Evolutionary conservation across 2,888 invertebrate species (phyloP), one percentile per base, ranked within the genome.

Genomic region (Eupithecia tripunctaria): DNA sequence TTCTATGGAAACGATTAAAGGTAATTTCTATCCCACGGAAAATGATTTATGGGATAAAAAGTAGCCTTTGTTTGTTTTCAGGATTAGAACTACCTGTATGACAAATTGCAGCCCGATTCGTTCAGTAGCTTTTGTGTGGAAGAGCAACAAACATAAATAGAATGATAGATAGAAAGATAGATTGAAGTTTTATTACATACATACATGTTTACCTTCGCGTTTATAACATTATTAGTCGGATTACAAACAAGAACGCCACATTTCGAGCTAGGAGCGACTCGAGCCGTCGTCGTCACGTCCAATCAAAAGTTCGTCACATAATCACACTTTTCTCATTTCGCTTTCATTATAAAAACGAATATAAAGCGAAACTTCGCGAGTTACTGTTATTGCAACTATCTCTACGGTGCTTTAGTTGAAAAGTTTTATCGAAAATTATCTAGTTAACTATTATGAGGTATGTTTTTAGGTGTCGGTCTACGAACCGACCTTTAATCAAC

Each of bases 341-440:
- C 67, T 77, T 76, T 77, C 77, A 76, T 79, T 76, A 77, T 74
- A 77, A 78, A 78, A 77, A 77, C 73, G 72, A 79, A 74, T 77
- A 75, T 73, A 77, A 77, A 75, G 32, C 41, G 76, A 78, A 77
- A 75, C 74, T 79, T 73, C 38, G 65, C 67, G 65, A 79, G 71
- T 77, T 77, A 79, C 72, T 76, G 76, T 77, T 73, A 77, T 77
- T 75, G 76, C 70, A 68, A 73, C 79, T 80, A 80, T 79, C 78
- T 77, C 72, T 27, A 60, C 47, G 75, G 65, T 68, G 63, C 72
- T 74, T 74, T 72, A 71, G 25, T 14, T 56, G 56, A 56, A 25
- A 25, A 56, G 56, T 56, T 56, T 25, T 56, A 56, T 56, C 14
- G 0, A 14, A 21, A 56, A 56, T 12, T 25, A 14, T 56, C 56